Percentiles rank a stretch among this genome's conserved stretches.
Conservation (phyloP, 37 sponge, comb jelly and placozoan genomes). For the Diacarnus erythraeanus region DNA sequence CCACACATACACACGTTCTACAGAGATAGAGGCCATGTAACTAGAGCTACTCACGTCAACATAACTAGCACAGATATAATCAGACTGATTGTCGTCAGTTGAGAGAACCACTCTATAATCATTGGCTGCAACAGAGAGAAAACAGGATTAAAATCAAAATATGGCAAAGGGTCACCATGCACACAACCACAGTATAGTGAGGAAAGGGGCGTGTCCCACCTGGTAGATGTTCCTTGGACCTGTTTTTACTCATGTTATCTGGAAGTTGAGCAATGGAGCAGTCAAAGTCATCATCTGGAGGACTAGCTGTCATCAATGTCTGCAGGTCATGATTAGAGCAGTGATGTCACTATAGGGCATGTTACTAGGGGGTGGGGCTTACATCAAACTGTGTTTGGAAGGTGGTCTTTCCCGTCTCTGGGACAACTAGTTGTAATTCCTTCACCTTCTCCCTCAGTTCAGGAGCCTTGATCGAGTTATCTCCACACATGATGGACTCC, state of each 20-base stretch:
- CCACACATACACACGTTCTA: too few relatives aligned
- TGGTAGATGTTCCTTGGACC: constrained; percentile 51
- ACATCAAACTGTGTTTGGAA: constrained; percentile 73
- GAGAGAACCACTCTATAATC: constrained; percentile 57
- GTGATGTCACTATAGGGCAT: too few relatives aligned
- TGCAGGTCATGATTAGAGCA: too few relatives aligned
- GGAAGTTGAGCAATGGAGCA: constrained; percentile 57
- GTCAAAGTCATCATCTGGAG: constrained; percentile 66
- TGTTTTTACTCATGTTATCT: constrained; percentile 75
- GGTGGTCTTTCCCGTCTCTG: constrained; percentile 24
- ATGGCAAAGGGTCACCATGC: background rate
- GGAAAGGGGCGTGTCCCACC: too few relatives aligned
- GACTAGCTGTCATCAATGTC: constrained; percentile 59
- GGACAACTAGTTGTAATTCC: constrained; percentile 12
- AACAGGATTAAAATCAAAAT: background rate
- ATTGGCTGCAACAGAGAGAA: constrained; percentile 34
- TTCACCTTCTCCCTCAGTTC: constrained; percentile 39
- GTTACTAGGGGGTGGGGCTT: background rate
- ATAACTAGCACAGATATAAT: constrained; percentile 76
- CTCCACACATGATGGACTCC: constrained; percentile 87
- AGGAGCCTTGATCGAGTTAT: constrained; percentile 62
- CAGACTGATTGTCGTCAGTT: constrained; percentile 42
- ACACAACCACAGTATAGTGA: background rate
- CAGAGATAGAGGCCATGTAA: too few relatives aligned
- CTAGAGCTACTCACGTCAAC: constrained; percentile 60